A percentile compares a stretch with the other conserved stretches of the same genome.
phyloP scores from a whole-genome alignment of 2,888 invertebrate genomes.

The Drosophila parthenogenetica region DNA sequence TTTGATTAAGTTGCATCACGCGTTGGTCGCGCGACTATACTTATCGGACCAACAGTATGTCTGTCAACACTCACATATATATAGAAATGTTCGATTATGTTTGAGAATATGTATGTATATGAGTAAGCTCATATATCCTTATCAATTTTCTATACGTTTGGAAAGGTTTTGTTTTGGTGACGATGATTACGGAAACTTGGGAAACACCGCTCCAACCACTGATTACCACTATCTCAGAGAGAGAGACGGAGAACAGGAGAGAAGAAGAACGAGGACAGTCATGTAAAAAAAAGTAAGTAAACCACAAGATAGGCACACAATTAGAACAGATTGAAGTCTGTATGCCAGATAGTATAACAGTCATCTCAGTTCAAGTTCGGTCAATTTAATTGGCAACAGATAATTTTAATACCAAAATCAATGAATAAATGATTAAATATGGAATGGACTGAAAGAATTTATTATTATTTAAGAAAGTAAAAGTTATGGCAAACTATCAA shows the following conservation, averaged over 20 bases:
- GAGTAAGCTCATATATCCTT: conserved; percentile 65
- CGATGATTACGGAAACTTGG: conserved; percentile 56
- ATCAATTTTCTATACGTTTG: conserved; percentile 66
- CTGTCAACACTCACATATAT: conserved; percentile 22
- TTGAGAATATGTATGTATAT: conserved; percentile 23
- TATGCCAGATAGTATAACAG: not conserved
- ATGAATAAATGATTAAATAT: not conserved
- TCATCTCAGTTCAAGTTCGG: conserved; percentile 1
- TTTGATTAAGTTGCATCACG: conserved; percentile 78
- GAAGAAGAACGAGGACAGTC: not conserved
- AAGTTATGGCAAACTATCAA: too few relatives aligned
- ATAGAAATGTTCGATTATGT: conserved; percentile 26
- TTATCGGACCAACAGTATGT: conserved; percentile 71
- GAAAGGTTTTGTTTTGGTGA: conserved; percentile 65
- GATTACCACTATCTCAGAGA: conserved; percentile 71
- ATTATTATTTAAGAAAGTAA: too few relatives aligned
- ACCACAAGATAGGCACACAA: conserved; percentile 2
- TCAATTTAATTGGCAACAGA: not conserved
- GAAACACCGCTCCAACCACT: conserved; percentile 54
- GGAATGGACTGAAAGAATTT: not conserved
- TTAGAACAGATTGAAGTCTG: not conserved
- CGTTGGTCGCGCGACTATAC: conserved; percentile 75
- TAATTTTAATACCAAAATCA: not conserved
- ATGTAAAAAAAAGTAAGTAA: conserved; percentile 28
- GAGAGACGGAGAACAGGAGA: not conserved